Evolutionary conservation across 2,797 vertebrate genomes (phyloP).

Genomic region (Hemibagrus guttatus): DNA sequence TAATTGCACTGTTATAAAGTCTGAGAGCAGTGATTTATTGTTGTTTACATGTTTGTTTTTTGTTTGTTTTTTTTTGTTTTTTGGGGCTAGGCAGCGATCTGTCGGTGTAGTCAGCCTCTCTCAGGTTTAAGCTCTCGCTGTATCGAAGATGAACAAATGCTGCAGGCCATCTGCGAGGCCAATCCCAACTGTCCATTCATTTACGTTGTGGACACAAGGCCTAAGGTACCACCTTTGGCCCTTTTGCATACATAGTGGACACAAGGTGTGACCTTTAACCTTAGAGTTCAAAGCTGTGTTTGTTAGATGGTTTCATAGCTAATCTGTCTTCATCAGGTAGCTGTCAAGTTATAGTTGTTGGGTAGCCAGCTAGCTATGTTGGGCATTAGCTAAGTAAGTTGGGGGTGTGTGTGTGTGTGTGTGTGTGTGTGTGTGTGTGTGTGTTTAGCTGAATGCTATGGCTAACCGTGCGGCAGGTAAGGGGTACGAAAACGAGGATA

Average conservation of each 20-base stretch:
- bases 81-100: conserved; percentile 77
- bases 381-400: neutral
- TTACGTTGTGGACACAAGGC: conserved; percentile 84
- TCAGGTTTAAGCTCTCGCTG: conserved; percentile 78
- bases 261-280: neutral
- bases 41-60: conserved; percentile 8
- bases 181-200: conserved; percentile 79
- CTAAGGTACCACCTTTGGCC: conserved; percentile 71
- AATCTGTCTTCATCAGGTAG: neutral
- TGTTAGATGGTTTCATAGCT: neutral
- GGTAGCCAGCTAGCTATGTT: neutral
- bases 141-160: conserved; percentile 80
- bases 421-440: conserved; percentile 32
- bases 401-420: conserved; percentile 19
- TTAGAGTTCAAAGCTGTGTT: neutral
- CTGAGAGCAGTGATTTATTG: no score
- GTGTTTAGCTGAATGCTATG: conserved; percentile 78
- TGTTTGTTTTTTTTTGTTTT: neutral
- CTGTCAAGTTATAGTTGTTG: neutral
- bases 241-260: neutral
- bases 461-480: conserved; percentile 82
- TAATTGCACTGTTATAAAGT: neutral
- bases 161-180: conserved; percentile 76
- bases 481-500: conserved; percentile 83
- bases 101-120: conserved; percentile 80